Conservation (phyloP, 2,797 vertebrate genomes). For the Sebastes hubbsi region DNA sequence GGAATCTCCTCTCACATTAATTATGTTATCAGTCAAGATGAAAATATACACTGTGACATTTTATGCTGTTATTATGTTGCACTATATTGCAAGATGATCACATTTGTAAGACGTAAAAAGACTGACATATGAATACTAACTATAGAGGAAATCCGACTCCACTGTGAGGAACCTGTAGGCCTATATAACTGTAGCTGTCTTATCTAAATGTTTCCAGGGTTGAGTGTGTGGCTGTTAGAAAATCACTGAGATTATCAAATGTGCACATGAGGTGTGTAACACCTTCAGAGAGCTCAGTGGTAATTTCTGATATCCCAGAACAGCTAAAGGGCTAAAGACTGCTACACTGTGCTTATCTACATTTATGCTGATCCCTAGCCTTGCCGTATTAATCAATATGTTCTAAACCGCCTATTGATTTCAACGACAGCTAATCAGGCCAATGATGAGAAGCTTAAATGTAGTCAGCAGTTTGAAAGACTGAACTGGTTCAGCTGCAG, state of each 20-base stretch:
- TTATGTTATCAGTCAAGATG: background rate
- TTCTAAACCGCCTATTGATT: background rate
- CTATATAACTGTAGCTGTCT: background rate
- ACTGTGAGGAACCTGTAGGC: background rate
- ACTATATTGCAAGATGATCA: background rate
- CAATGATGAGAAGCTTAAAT: background rate
- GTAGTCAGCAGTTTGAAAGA: background rate
- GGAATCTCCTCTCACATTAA: background rate
- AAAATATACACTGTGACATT: background rate
- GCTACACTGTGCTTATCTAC: background rate
- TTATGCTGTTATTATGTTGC: background rate
- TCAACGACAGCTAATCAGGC: background rate
- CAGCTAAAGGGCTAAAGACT: background rate
- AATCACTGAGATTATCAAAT: conserved; percentile 1
- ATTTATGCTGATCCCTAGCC: background rate
- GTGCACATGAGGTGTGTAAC: background rate
- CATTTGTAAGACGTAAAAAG: no score
- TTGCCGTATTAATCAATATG: background rate
- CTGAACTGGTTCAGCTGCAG: background rate
- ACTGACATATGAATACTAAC: rapidly evolving
- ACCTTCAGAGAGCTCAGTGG: background rate
- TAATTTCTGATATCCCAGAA: background rate
- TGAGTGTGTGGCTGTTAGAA: background rate
- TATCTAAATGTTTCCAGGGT: background rate
- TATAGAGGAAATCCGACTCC: background rate